Conservation (phyloP, 1,140 invertebrate species). For the Calephelis virginiensis region DNA sequence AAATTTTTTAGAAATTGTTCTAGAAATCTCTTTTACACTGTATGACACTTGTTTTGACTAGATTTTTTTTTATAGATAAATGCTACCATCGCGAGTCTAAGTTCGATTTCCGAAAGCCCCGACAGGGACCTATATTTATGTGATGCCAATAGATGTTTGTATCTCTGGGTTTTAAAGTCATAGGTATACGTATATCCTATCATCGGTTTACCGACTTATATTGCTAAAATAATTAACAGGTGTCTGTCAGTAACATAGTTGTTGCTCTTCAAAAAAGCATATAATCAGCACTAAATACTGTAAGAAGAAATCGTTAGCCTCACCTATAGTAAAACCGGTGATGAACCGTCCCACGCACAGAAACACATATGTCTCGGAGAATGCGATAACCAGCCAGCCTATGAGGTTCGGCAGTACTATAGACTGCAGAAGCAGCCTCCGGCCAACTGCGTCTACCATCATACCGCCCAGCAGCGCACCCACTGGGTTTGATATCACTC, state of each 20-base stretch:
- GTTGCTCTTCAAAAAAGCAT: neutral
- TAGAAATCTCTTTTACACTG: too few species aligned
- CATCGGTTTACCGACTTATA: too few species aligned
- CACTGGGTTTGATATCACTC: slow-evolving; percentile 85
- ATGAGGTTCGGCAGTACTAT: slow-evolving; percentile 85
- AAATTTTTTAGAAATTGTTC: too few species aligned
- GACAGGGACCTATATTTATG: too few species aligned
- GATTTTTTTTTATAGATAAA: too few species aligned
- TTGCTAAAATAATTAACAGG: too few species aligned
- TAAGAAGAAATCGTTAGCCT: slow-evolving; percentile 33
- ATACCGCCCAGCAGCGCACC: slow-evolving; percentile 84
- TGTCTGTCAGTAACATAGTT: neutral
- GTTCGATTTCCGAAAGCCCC: too few species aligned
- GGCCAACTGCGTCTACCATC: slow-evolving; percentile 84
- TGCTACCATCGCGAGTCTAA: too few species aligned
- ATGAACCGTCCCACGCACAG: slow-evolving; percentile 85
- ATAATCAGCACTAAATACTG: neutral
- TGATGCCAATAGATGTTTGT: too few species aligned
- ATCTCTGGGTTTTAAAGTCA: too few species aligned
- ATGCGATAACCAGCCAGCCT: slow-evolving; percentile 87
- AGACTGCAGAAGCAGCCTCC: slow-evolving; percentile 84
- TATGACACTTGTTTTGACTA: too few species aligned
- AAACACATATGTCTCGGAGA: slow-evolving; percentile 79
- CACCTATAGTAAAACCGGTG: slow-evolving; percentile 85
- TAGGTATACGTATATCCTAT: too few species aligned